These are phyloP conservation scores for Drosophila melanocephala DNA, from an alignment of 2,888 invertebrate genomes.

Conservation along the genomic window DNA sequence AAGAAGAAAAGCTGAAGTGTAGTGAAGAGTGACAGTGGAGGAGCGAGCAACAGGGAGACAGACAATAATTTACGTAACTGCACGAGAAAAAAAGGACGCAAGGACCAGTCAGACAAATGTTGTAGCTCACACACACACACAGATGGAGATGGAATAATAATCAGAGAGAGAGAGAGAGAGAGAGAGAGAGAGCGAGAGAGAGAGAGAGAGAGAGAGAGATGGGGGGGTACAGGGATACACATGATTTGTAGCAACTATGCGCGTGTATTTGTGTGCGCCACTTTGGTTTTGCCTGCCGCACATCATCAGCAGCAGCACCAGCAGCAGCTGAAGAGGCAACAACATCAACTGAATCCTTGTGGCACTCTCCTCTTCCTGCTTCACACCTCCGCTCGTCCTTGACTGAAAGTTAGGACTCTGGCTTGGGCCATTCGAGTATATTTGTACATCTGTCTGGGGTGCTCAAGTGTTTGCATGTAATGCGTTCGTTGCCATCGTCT, in stretches of 20 bases:
- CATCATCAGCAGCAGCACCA: conserved; percentile 54
- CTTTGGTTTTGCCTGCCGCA: conserved; percentile 61
- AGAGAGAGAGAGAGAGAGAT: not conserved
- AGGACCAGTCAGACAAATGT: conserved; percentile 48
- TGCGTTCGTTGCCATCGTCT: conserved; percentile 57
- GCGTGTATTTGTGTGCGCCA: conserved; percentile 50
- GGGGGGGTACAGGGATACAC: conserved; percentile 26
- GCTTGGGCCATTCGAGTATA: conserved; percentile 29
- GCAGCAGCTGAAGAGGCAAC: conserved; percentile 32
- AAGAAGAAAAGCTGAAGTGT: conserved; percentile 53
- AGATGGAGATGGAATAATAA: not conserved
- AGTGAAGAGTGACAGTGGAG: conserved; percentile 73
- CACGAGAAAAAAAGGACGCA: conserved; percentile 36
- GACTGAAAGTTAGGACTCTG: conserved; percentile 42
- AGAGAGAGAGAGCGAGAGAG: not conserved
- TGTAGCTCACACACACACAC: not conserved
- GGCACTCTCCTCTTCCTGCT: not conserved
- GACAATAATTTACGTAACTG: conserved; percentile 80
- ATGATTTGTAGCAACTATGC: conserved; percentile 66
- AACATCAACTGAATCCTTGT: conserved; percentile 33
- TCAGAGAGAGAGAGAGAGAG: conserved; percentile 3
- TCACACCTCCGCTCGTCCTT: conserved; percentile 48
- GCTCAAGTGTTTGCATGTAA: conserved; percentile 65
- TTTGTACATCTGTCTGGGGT: conserved; percentile 66
- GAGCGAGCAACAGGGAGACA: conserved; percentile 67